phyloP scores from a whole-genome alignment of 2,113 vertebrate genomes.

The Mohoua ochrocephala region DNA sequence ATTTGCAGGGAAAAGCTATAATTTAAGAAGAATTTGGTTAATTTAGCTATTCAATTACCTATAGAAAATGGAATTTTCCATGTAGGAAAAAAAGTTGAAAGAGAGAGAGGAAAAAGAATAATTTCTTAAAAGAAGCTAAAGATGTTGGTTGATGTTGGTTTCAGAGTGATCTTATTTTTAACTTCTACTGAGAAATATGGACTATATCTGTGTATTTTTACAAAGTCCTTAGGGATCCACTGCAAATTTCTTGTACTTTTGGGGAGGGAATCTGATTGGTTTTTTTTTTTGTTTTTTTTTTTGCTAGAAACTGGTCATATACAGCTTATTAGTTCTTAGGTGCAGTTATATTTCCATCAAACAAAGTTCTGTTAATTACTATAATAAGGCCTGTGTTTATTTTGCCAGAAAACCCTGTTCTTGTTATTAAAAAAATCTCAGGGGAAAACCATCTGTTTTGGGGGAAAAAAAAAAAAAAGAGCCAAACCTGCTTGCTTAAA shows the following conservation, averaged over 20 bases:
- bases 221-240: background rate
- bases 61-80: conserved; percentile 4
- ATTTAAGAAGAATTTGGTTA: conserved; percentile 27
- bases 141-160: background rate
- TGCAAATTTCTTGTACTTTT: background rate
- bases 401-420: background rate
- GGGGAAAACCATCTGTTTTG: background rate
- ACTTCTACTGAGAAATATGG: background rate
- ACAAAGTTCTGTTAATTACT: background rate
- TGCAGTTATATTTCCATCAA: background rate
- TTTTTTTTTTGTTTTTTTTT: background rate
- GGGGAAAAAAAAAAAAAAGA: background rate
- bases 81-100: background rate
- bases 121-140: background rate
- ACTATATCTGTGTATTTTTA: background rate
- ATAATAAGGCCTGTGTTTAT: background rate
- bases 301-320: background rate
- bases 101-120: background rate
- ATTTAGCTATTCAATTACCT: background rate
- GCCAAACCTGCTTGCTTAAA: background rate
- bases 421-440: background rate
- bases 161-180: conserved; percentile 17
- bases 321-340: background rate
- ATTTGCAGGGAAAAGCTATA: background rate
- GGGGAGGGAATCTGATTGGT: background rate